phyloP scores from a whole-genome alignment of 2,888 invertebrate genomes.

The Plebejus argus region DNA sequence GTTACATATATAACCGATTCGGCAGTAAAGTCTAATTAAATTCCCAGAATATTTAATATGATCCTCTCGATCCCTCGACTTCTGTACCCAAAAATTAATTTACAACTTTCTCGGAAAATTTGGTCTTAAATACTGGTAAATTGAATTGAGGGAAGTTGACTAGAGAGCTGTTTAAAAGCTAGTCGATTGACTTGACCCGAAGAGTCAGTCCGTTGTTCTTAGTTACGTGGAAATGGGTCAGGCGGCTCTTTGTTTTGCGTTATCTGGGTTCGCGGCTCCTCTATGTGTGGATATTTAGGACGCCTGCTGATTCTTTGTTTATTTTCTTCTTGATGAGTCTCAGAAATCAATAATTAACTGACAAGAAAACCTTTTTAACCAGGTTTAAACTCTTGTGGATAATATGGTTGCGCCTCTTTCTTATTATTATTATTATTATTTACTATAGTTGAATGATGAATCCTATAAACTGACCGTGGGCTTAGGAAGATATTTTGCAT shows the following conservation, averaged over 20 bases:
- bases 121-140: neutral
- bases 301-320: neutral
- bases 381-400: neutral
- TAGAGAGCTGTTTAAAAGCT: neutral
- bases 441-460: neutral
- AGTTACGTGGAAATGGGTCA: conserved; percentile 3
- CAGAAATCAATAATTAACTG: neutral
- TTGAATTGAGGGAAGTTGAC: neutral
- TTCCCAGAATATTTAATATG: neutral
- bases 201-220: neutral
- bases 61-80: neutral
- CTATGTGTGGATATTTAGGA: neutral
- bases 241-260: conserved; percentile 9
- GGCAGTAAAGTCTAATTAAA: neutral
- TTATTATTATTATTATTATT: too few species aligned
- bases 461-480: neutral
- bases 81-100: neutral
- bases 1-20: neutral
- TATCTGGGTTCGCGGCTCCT: neutral
- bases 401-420: neutral
- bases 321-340: neutral
- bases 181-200: conserved; percentile 3
- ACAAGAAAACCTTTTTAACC: neutral
- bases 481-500: neutral
- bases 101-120: neutral